Base-by-base conservation (phyloP, 2,113 vertebrate genomes). In the Arenaria interpres region DNA sequence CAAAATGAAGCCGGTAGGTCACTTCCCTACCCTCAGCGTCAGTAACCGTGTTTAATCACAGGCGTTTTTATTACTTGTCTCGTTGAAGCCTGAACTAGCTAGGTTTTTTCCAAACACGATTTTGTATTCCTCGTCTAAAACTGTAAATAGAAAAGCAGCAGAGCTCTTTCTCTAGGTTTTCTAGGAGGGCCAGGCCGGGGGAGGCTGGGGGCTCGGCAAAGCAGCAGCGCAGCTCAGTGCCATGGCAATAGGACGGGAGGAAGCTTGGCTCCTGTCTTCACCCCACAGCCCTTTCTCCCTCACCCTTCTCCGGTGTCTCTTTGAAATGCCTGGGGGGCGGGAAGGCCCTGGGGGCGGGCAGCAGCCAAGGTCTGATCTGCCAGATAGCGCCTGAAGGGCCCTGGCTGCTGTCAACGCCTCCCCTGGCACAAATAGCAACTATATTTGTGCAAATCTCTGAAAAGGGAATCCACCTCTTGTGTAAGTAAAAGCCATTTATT, bases 391-490 rank as follows among this genome's bases (percentile, higher is more conserved):
- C 63, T 51, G 62, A 92, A 86, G 76, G 54, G 82, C 54, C 82
- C 24, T 73, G 33, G 41, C 64, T 83, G 57, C 75, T 33, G 6
- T 20, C 94, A 95, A 76, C 88, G 95, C 95, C 96, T 97, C 90
- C 64, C 66, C 90, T 91, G 94, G 88, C 89, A 89, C 69, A 68
- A 96, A 73, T n/a, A 95, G 79, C 79, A 57, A 87, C 60, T 88
- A 37, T 71, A 83, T 74, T 90, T 95, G 62, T 97, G 89, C 92
- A 92, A 60, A 94, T 78, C 90, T 88, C 93, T 89, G 91, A 92
- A 96, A 97, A 98, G 95, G 95, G 93, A 96, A 96, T 95, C 96
- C 94, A 92, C 89, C 95, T 96, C 84, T 97, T 9, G 1, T 91
- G 92, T 83, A 88, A 76, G 45, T 53, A 85, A 85, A 79, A 69